Base-by-base conservation (phyloP, 2,888 invertebrate genomes). In the Drosophila anomelani region DNA sequence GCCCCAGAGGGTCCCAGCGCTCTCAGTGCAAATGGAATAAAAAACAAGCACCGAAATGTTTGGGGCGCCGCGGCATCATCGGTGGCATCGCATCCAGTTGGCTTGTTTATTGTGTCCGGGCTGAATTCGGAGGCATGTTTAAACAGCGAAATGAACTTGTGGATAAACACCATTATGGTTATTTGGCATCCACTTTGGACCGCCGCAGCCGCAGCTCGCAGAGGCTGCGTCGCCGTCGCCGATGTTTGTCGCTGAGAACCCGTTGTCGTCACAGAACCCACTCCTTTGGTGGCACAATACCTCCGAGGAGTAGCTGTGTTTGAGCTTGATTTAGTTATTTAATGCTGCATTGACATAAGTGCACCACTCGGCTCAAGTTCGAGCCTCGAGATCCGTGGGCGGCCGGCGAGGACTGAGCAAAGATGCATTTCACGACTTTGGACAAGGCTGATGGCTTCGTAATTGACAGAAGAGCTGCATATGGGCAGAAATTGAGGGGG, bases 131-230 rank as follows among this genome's bases (percentile, higher is more conserved):
- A 82, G 89, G 86, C 86, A 87, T 86, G 88, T 86, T 86, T 89
- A 87, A 89, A 86, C 88, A 89, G 86, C 89, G 83, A 87, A 86
- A 89, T 89, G 88, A 86, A 86, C 88, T 89, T 89, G 89, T 89
- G 86, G 81, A 86, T 85, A 86, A 89, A 89, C 89, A 89, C 83
- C 83, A 88, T 88, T 87, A 86, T 89, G 87, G 85, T 88, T 86
- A 87, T 86, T 86, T 89, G 86, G 88, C 88, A 89, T 89, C 89
- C 89, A 86, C 86, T 86, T 82, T 85, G 75, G 79, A 57, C 34
- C 43, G 67, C 57, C 44, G 43, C 61, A 32, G 54, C 87, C 70
- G 47, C 68, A 68, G 56, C 63, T 73, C 75, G 79, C 81, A 84
- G 26, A 26, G 26, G 26, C 26, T 12, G 77, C 78, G 84, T 49